Percentiles rank a stretch among this genome's conserved stretches.
Conservation (phyloP, 2,797 vertebrate genomes). For the Phrynocephalus guinanensis region DNA sequence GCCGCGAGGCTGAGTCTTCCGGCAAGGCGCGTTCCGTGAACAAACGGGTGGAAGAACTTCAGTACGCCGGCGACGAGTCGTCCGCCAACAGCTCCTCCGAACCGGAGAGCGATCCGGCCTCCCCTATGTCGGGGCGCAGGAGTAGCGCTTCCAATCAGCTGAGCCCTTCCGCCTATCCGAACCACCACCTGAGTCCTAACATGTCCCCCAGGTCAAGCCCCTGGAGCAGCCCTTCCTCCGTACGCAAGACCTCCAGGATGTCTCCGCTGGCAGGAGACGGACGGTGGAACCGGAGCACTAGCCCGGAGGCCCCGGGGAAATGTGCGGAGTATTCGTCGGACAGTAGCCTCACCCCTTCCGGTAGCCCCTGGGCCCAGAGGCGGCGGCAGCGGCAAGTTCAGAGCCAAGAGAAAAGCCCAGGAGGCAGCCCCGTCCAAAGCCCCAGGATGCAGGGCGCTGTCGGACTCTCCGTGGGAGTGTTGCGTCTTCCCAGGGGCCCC, state of each 20-base stretch:
- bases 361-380: constrained; percentile 96
- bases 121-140: constrained; percentile 87
- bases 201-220: constrained; percentile 93
- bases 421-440: constrained; percentile 88
- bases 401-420: constrained; percentile 90
- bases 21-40: constrained; percentile 86
- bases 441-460: constrained; percentile 91
- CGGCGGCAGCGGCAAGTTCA: constrained; percentile 84
- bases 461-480: constrained; percentile 89
- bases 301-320: constrained; percentile 79
- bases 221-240: constrained; percentile 92
- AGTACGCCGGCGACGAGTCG: constrained; percentile 92
- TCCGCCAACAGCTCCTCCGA: constrained; percentile 95
- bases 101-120: constrained; percentile 92
- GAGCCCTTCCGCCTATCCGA: constrained; percentile 85
- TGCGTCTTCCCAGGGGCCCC: constrained; percentile 90
- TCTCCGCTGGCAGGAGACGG: constrained; percentile 88
- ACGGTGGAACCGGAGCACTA: constrained; percentile 80
- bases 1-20: constrained; percentile 77
- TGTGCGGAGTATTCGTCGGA: constrained; percentile 95
- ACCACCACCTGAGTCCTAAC: constrained; percentile 90
- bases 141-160: constrained; percentile 84
- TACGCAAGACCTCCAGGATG: constrained; percentile 86
- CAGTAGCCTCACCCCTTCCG: constrained; percentile 92
- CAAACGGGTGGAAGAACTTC: constrained; percentile 92